Conservation (phyloP, 2,888 invertebrate genomes). For the Laspeyria flexula region DNA sequence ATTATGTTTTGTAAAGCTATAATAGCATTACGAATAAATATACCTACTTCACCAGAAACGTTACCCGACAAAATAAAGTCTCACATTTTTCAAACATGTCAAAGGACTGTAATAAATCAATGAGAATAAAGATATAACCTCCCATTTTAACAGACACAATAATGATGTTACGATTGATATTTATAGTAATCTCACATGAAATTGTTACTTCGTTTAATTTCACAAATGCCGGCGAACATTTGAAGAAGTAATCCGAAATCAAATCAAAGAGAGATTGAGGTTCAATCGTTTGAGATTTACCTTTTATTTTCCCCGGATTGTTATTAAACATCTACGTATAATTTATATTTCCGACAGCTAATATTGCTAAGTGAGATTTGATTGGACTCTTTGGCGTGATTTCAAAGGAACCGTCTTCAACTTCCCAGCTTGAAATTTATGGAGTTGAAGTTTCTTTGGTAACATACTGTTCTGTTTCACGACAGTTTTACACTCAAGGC, state of each 20-base stretch:
- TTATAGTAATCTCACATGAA: background rate
- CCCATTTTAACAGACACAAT: constrained; percentile 9
- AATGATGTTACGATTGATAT: constrained; percentile 15
- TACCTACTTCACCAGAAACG: constrained; percentile 1
- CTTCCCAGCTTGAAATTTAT: constrained; percentile 18
- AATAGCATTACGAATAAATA: constrained; percentile 1
- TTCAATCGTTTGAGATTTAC: constrained; percentile 24
- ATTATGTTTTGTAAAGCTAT: no score
- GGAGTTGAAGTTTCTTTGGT: constrained; percentile 14
- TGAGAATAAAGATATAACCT: constrained; percentile 4
- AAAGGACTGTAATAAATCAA: constrained; percentile 23
- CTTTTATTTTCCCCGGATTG: constrained; percentile 19
- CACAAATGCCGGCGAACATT: constrained; percentile 26
- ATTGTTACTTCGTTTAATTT: constrained; percentile 36
- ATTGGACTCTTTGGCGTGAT: constrained; percentile 16
- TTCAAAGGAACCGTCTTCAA: constrained; percentile 10
- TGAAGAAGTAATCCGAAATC: constrained; percentile 40
- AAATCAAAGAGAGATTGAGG: constrained; percentile 33
- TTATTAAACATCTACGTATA: constrained; percentile 23
- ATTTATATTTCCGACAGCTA: constrained; percentile 32
- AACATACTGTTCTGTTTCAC: constrained; percentile 6
- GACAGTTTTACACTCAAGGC: background rate
- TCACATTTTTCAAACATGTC: constrained; percentile 12
- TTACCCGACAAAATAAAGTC: constrained; percentile 6
- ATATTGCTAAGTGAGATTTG: constrained; percentile 28